Evolutionary conservation across 1,140 invertebrate species (phyloP).

Genomic region (Paralvinella palmiformis): DNA sequence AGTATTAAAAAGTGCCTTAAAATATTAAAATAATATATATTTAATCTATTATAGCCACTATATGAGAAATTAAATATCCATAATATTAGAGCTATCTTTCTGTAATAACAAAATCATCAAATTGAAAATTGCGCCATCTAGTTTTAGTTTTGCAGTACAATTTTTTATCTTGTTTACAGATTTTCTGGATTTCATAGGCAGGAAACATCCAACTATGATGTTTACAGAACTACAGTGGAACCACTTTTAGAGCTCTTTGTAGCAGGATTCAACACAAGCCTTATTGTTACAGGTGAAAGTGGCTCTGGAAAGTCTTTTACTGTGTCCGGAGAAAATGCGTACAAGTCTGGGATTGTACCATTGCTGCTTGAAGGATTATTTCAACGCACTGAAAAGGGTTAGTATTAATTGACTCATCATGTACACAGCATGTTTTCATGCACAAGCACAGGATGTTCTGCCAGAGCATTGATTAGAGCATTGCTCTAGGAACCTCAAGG

Average conservation of each 20-base stretch:
- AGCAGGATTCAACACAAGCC: conserved; percentile 34
- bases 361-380: conserved; percentile 36
- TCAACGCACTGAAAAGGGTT: conserved; percentile 32
- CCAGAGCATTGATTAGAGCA: neutral
- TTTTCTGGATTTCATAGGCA: conserved; percentile 27
- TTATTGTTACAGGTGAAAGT: conserved; percentile 34
- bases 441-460: neutral
- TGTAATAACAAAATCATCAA: too few species aligned
- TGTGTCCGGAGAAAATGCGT: conserved; percentile 28
- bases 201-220: conserved; percentile 29
- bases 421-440: neutral
- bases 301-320: conserved; percentile 36
- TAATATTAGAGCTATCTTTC: too few species aligned
- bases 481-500: neutral
- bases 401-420: neutral
- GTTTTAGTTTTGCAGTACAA: too few species aligned
- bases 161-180: conserved; percentile 23
- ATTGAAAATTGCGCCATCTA: too few species aligned
- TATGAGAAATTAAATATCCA: too few species aligned
- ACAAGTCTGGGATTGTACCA: conserved; percentile 29
- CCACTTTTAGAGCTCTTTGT: conserved; percentile 32
- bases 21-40: too few species aligned
- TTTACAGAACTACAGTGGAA: conserved; percentile 30
- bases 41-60: too few species aligned
- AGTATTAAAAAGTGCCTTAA: too few species aligned